Base-by-base conservation (phyloP, 2,797 vertebrate species). In the Pipistrellus pygmaeus region DNA sequence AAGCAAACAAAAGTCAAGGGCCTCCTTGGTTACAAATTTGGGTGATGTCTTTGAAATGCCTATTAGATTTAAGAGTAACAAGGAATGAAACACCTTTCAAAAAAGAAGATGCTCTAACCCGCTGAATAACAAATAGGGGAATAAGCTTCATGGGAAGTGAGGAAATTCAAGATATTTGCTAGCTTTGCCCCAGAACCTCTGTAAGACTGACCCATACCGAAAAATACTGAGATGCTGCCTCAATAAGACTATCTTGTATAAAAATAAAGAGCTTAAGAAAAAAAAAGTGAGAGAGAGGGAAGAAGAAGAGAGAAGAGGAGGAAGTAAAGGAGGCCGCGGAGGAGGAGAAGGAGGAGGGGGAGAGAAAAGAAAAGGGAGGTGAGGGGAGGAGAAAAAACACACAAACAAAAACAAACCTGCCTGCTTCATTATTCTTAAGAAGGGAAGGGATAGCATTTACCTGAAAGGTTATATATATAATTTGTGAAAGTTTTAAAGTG, bases 401-500 rank as follows among this genome's bases (percentile, higher is more conserved):
- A 41, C 38, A n/a, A 77, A 32, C 13, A 53, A 55, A 44, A 41
- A 41, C 38, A 41, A 77, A 68, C 2, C 27, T 85, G 32, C 48
- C 14, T 46, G 7, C 15, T 81, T 93, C 30, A 64, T 9, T 14
- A 30, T 51, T 51, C 64, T 21, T 9, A 14, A 32, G 35, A 55
- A 3, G 1, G 5, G 10, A 32, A 80, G 23, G 48, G 21, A 57
- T 3, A 77, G 17, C 12, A 30, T 83, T 73, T 82, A 68, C 14
- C 20, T 84, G 32, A 87, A 80, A 92, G 15, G 2, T 20, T 81
- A 71, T 90, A 92, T 32, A 25, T 77, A 71, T 92, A 53, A 7
- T 85, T 89, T 72, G 68, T 95, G 32, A 92, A 75, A 76, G 13
- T 13, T 77, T 53, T 85, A 68, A 88, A 80, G 27, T n/a, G 21